Evolutionary conservation across 1,140 invertebrate genomes (phyloP).

Genomic region (Euschistus heros): DNA sequence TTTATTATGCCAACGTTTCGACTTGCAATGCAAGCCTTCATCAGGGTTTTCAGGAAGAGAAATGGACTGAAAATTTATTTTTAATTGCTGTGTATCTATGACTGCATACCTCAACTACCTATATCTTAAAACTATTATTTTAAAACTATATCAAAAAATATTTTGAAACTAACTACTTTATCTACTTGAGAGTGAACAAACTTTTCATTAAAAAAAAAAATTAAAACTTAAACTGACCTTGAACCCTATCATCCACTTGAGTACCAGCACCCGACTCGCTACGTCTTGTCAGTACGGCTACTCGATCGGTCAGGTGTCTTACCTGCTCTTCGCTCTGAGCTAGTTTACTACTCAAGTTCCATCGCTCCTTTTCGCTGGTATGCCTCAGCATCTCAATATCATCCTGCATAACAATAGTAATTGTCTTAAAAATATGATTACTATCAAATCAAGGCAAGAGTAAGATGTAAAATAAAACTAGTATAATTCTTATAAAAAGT

Average conservation of each 20-base stretch:
- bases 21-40: too few relatives aligned
- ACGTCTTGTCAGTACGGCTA: slow-evolving; percentile 49
- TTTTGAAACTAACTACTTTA: not conserved
- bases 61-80: too few relatives aligned
- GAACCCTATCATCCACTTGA: slow-evolving; percentile 42
- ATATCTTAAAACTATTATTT: too few relatives aligned
- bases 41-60: too few relatives aligned
- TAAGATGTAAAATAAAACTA: too few relatives aligned
- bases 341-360: slow-evolving; percentile 44
- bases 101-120: too few relatives aligned
- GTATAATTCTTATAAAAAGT: too few relatives aligned
- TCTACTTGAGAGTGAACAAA: not conserved
- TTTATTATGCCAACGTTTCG: too few relatives aligned
- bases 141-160: not conserved
- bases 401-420: slow-evolving; percentile 39
- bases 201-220: not conserved
- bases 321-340: slow-evolving; percentile 51
- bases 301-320: slow-evolving; percentile 50
- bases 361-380: slow-evolving; percentile 48
- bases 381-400: slow-evolving; percentile 55
- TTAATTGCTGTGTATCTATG: too few relatives aligned
- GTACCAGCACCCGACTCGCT: slow-evolving; percentile 32
- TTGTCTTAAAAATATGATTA: too few relatives aligned
- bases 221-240: slow-evolving; percentile 27
- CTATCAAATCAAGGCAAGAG: too few relatives aligned